Evolutionary conservation across 23 tunicate species (phyloP), one percentile per base, ranked within the genome.

Genomic region (Trididemnum clinides): DNA sequence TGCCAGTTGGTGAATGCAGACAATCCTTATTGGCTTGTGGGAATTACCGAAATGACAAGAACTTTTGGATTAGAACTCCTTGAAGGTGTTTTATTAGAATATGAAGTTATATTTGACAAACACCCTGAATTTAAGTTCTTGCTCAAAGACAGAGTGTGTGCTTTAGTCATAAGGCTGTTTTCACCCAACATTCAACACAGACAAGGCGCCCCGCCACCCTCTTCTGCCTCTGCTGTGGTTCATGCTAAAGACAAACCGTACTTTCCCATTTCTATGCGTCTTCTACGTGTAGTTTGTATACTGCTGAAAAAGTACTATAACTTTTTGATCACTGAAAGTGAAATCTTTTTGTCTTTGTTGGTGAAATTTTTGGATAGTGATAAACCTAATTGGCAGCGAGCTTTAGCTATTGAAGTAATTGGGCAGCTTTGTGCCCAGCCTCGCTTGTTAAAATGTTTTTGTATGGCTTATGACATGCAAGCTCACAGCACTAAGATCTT

Each of bases 121-220:
- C 92, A 90, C 84, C 87, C 93, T 10, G 96, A 96, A 72, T 91
- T 96, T 32, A 96, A 85, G 39, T 96, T 96, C 73, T 51, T 96
- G 1, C 69, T 96, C 26, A 96, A 96, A 80, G 99, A 96, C 63
- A 51, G 95, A 50, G 99, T 96, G 18, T 96, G 99, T 85, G 90
- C 96, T 27, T 78, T 96, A 19, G 91, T 96, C 20, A 96, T 96
- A 3, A 80, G 87, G 26, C 62, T 90, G 31, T 96, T 96, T 80
- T 96, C 99, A 26, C 99, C 99, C 19, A 96, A 96, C 35, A 94
- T 94, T 70, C 83, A 94, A 66, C 91, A 89, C 82, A 69, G 98
- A 73, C 98, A 89, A 84, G 98, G 98, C 0, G 94, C 94, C 25
- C 93, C 98, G 23, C 90, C 98, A 6, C 90, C 94, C 2, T 94